These are phyloP conservation scores for Caiman crocodilus DNA, from an alignment of 2,797 vertebrate species.

Conservation along the genomic window DNA sequence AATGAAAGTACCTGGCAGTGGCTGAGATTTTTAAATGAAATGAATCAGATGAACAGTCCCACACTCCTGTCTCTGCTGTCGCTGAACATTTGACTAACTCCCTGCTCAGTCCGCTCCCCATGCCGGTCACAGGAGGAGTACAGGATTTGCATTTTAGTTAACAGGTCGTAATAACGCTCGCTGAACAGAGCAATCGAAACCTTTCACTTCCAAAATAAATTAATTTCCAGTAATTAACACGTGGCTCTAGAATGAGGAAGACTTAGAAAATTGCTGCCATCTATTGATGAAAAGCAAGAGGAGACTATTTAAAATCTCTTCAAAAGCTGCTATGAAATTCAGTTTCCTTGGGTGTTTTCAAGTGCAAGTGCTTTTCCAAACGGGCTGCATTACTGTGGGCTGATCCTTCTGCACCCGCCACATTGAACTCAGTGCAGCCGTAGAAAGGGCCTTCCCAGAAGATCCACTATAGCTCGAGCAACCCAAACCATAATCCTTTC, in stretches of 20 bases:
- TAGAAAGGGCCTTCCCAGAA: neutral
- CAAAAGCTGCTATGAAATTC: neutral
- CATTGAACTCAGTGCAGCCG: neutral
- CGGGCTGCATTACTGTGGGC: neutral
- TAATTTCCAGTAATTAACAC: conserved; percentile 35
- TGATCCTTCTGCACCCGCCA: neutral
- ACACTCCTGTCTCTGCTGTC: neutral
- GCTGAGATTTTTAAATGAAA: neutral
- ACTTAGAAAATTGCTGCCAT: conserved; percentile 77
- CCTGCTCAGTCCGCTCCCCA: neutral
- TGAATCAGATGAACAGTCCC: neutral
- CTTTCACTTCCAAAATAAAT: conserved; percentile 4
- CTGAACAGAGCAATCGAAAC: conserved; percentile 26
- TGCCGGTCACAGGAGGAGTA: neutral
- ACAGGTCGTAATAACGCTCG: neutral
- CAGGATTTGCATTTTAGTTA: conserved; percentile 22
- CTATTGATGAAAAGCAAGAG: conserved; percentile 71
- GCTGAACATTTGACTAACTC: neutral
- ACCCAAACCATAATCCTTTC: neutral
- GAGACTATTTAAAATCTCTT: neutral
- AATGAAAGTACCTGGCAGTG: fast-evolving
- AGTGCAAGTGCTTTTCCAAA: neutral
- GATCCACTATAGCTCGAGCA: neutral
- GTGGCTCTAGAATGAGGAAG: conserved; percentile 5
- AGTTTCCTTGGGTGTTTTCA: neutral